Conservation (phyloP, 2,113 vertebrate genomes). For the Cricetomys ansorgei region DNA sequence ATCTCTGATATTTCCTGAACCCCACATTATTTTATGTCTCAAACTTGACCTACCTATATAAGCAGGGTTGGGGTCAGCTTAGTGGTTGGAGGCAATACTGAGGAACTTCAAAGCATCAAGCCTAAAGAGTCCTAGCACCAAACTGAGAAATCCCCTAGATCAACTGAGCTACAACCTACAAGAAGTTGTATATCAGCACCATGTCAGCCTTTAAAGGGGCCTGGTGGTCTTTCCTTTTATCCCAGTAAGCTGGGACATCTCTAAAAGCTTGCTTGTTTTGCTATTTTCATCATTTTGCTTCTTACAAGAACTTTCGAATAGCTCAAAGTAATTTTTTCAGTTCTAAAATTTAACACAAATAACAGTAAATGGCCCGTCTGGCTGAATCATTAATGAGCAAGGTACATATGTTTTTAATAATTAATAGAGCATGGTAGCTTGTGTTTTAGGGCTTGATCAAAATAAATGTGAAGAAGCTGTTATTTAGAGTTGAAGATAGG, state of each 20-base stretch:
- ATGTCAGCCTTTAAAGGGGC: not conserved
- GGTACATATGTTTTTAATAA: conserved; percentile 11
- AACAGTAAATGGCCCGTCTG: conserved; percentile 27
- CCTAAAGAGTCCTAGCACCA: not conserved
- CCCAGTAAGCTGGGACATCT: not conserved
- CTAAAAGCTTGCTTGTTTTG: not conserved
- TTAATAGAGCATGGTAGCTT: not conserved
- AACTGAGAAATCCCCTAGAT: not conserved
- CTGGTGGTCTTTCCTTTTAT: not conserved
- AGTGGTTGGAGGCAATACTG: not conserved
- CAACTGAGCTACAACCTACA: not conserved
- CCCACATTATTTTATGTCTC: not conserved
- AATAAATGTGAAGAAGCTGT: not conserved
- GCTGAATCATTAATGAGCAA: conserved; percentile 13
- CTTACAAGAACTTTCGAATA: conserved; percentile 19
- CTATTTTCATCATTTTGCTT: not conserved
- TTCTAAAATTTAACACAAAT: conserved; percentile 51
- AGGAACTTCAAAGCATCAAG: not conserved
- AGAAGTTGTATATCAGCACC: not conserved
- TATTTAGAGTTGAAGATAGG: not conserved
- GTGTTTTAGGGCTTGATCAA: not conserved
- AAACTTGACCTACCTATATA: not conserved
- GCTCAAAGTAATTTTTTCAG: not conserved
- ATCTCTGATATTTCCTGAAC: conserved; percentile 1
- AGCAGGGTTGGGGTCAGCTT: not conserved